Percentiles rank a stretch among this genome's conserved stretches.
phyloP scores from a whole-genome alignment of 1,140 invertebrate genomes.

The Diachasma alloeum region DNA sequence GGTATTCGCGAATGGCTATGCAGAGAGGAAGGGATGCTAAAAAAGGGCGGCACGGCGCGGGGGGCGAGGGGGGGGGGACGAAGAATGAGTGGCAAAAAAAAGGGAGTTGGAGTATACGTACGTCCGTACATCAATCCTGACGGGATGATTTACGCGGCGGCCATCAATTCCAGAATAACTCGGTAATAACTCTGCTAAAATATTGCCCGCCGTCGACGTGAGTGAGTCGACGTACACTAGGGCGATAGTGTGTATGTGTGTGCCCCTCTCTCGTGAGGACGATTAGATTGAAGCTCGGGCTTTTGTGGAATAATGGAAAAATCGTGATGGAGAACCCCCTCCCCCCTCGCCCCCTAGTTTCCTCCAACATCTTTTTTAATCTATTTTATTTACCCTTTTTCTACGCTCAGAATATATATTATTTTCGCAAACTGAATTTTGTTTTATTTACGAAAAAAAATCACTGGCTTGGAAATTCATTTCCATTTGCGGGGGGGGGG shows the following conservation, averaged over 20 bases:
- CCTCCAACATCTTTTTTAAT: background rate
- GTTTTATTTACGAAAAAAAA: background rate
- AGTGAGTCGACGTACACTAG: conserved; percentile 31
- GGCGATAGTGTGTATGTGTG: background rate
- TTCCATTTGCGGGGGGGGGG: background rate
- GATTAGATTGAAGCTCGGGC: conserved; percentile 36
- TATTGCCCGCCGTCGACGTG: conserved; percentile 41
- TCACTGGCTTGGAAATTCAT: background rate
- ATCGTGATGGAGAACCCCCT: conserved; percentile 17
- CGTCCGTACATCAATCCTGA: conserved; percentile 52
- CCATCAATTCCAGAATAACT: conserved; percentile 57
- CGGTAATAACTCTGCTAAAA: conserved; percentile 55
- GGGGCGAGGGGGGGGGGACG: conserved; percentile 24
- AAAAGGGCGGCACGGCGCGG: background rate
- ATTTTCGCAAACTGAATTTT: too few species aligned
- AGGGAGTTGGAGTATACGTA: conserved; percentile 37
- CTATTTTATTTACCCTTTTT: background rate
- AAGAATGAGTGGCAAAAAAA: conserved; percentile 35
- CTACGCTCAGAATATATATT: background rate
- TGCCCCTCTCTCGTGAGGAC: conserved; percentile 7
- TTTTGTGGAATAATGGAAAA: conserved; percentile 33
- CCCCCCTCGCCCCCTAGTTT: background rate
- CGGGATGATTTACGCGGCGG: conserved; percentile 55
- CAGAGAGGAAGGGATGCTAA: background rate
- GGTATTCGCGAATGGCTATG: background rate